phyloP scores from a whole-genome alignment of 2,888 invertebrate genomes.

The Bombylius discolor region DNA sequence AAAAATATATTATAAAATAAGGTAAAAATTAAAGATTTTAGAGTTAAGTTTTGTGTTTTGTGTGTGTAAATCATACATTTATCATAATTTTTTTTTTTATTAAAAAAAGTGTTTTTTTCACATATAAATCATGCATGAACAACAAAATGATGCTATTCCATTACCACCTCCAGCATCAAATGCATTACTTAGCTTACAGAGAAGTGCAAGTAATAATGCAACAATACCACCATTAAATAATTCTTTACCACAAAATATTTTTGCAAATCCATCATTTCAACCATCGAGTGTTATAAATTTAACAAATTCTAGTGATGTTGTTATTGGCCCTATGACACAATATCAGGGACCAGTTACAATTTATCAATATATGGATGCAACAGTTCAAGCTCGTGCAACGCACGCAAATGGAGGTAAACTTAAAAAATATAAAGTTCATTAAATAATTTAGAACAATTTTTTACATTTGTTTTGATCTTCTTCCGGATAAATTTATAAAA shows the following conservation, averaged over 20 bases:
- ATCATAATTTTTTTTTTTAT: not conserved
- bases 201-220: slow-evolving; percentile 18
- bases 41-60: too few relatives aligned
- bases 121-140: slow-evolving; percentile 16
- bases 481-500: too few relatives aligned
- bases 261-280: slow-evolving; percentile 26
- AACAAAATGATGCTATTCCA: slow-evolving; percentile 16
- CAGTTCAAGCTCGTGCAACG: slow-evolving; percentile 28
- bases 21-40: not conserved
- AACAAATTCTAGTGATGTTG: slow-evolving; percentile 40
- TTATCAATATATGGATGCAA: slow-evolving; percentile 37
- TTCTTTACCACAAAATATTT: slow-evolving; percentile 23
- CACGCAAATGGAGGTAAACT: slow-evolving; percentile 28
- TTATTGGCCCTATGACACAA: slow-evolving; percentile 41
- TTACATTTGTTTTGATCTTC: too few relatives aligned
- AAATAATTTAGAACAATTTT: not conserved
- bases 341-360: slow-evolving; percentile 42
- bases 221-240: slow-evolving; percentile 15
- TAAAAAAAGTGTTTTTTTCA: not conserved
- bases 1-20: not conserved
- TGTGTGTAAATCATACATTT: not conserved
- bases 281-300: slow-evolving; percentile 36
- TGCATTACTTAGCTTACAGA: slow-evolving; percentile 23
- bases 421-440: not conserved
- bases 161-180: slow-evolving; percentile 21